Percentiles rank a stretch among this genome's conserved stretches.
phyloP scores from a whole-genome alignment of 2,113 vertebrate genomes.

The Muntiacus reevesi region DNA sequence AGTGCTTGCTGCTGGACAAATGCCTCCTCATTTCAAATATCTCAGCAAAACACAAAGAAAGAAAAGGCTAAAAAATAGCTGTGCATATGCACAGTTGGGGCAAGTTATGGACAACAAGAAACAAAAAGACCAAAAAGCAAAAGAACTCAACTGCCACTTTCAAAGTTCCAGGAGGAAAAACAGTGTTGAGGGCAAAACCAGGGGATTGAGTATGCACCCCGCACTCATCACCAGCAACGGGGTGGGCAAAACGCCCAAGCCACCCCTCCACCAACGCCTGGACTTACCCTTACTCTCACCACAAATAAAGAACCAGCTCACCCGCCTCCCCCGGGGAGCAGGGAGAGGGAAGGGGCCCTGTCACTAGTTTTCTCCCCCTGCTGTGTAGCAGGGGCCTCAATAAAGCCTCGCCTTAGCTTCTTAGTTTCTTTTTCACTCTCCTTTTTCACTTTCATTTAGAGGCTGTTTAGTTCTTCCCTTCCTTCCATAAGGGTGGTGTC shows the following conservation, averaged over 20 bases:
- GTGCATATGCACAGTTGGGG: background rate
- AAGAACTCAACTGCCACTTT: background rate
- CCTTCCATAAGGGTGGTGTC: background rate
- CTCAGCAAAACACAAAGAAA: background rate
- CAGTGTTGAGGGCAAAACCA: background rate
- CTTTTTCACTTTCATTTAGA: background rate
- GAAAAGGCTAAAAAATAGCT: background rate
- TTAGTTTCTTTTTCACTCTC: background rate
- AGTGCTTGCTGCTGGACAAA: background rate
- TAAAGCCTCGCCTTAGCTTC: background rate
- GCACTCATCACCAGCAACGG: background rate
- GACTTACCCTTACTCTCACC: background rate
- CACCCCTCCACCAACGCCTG: fast-evolving
- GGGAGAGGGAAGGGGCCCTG: background rate
- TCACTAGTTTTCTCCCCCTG: background rate
- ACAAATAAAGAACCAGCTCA: no score
- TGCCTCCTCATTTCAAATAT: background rate
- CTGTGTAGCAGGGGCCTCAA: background rate
- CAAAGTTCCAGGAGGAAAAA: background rate
- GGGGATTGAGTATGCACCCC: fast-evolving
- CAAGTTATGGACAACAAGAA: background rate
- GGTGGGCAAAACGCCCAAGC: background rate
- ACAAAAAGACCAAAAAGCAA: background rate
- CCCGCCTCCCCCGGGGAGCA: fast-evolving
- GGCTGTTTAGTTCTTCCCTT: background rate